Base-by-base conservation (phyloP, 2,113 vertebrate genomes). In the Pithys albifrons region DNA sequence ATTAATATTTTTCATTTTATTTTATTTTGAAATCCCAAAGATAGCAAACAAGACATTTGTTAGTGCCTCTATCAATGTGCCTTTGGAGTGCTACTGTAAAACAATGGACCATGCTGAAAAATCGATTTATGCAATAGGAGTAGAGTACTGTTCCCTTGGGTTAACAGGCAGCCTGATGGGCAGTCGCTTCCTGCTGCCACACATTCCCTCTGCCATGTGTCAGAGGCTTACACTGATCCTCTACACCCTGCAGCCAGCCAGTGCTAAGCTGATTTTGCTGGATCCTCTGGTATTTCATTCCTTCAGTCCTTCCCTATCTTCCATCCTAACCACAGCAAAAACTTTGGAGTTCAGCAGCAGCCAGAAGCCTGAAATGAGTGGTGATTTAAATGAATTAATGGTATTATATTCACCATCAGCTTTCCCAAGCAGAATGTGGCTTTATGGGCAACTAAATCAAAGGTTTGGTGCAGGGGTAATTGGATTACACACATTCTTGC, bases 221-320 rank as follows among this genome's bases (percentile, higher is more conserved):
- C 66, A 72, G 52, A 72, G 54, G 93, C 95, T 97, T 92, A 95
- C 0, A 0, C 66, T 94, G 89, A 96, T 89, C 87, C 84, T 59
- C 59, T 9, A 0, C 77, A 10, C 74, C 58, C 78, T 84, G 48
- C 66, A 92, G 64, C 57, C 74, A 52, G 61, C 58, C 37, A 4
- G 29, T 1, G 6, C 62, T 96, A 95, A 94, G 89, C 87, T 89
- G 81, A 85, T 96, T 95, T 79, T 93, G 62, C 71, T 72, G 66
- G 19, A 65, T 82, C 14, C 74, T 82, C 49, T 78, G 74, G 49
- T 66, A 54, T 82, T 95, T 89, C 19, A 7, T 82, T 85, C 88
- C 45, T 82, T 67, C 45, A 19, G 27, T 64, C 61, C 57, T 93
- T 52, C 17, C 2, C 22, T 29, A 7, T 74, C 48, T 94, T 64